A percentile compares a stretch with the other conserved stretches of the same genome.
phyloP scores from a whole-genome alignment of 2,888 invertebrate genomes.

The Agriopis marginaria region DNA sequence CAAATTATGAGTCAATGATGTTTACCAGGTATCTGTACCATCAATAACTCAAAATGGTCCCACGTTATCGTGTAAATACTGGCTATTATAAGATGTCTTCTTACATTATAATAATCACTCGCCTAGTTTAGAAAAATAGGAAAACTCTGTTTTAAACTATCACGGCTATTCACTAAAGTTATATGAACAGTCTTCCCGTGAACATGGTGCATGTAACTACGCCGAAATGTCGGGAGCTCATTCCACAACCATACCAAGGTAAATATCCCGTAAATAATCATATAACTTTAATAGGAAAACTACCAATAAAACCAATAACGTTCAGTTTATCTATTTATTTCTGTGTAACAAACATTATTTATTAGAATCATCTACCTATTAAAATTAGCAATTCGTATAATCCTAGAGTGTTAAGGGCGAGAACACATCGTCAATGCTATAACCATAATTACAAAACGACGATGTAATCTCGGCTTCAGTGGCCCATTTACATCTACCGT shows the following conservation, averaged over 20 bases:
- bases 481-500: conserved; percentile 51
- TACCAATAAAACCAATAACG: conserved; percentile 54
- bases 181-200: no score
- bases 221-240: no score
- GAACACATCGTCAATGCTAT: conserved; percentile 57
- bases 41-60: no score
- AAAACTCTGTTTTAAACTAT: no score
- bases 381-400: conserved; percentile 68
- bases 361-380: conserved; percentile 73
- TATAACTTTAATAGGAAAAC: background rate
- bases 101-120: background rate
- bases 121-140: background rate
- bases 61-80: no score
- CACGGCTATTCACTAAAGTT: no score
- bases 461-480: conserved; percentile 47
- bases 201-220: no score
- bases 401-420: conserved; percentile 56
- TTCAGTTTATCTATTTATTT: conserved; percentile 75
- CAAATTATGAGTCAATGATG: no score
- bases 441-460: conserved; percentile 44
- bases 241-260: no score
- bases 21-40: no score
- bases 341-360: conserved; percentile 84
- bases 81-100: no score
- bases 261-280: no score